Conservation (phyloP, 1,140 invertebrate species). For the Hycleus cichorii region DNA sequence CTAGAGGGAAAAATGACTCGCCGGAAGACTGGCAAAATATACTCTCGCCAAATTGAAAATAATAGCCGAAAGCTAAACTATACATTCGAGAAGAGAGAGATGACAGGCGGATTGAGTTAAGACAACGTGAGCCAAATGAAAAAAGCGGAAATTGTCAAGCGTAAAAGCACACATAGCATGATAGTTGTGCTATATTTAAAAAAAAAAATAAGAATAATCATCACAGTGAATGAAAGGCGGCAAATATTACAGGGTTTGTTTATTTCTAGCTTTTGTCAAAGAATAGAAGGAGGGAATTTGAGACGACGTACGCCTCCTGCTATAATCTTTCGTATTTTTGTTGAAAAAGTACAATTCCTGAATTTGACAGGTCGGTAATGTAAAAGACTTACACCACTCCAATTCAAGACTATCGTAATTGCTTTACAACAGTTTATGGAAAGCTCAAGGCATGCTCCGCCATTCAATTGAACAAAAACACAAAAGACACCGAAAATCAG, state of each 20-base stretch:
- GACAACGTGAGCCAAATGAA: conserved; percentile 24
- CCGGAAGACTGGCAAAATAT: conserved; percentile 20
- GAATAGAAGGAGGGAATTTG: neutral
- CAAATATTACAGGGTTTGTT: too few species aligned
- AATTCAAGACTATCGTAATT: conserved; percentile 3
- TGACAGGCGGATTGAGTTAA: conserved; percentile 26
- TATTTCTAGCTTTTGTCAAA: too few species aligned
- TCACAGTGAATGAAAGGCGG: too few species aligned
- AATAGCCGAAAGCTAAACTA: conserved; percentile 20
- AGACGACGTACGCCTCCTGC: neutral
- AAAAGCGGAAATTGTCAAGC: neutral
- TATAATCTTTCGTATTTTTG: conserved; percentile 7
- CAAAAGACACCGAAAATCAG: too few species aligned
- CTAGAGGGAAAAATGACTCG: conserved; percentile 8
- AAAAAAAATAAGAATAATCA: too few species aligned
- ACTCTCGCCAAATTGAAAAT: conserved; percentile 26
- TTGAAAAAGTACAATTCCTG: conserved; percentile 12
- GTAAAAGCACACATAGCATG: too few species aligned
- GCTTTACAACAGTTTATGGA: neutral
- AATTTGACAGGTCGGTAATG: conserved; percentile 13
- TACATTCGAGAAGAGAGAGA: conserved; percentile 2
- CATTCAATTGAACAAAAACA: too few species aligned
- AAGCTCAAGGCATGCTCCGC: too few species aligned
- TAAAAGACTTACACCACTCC: neutral
- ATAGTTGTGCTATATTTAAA: too few species aligned